These are phyloP conservation scores for Geodia barretti DNA, from an alignment of 37 sponge, comb jelly and placozoan species.

Conservation along the genomic window DNA sequence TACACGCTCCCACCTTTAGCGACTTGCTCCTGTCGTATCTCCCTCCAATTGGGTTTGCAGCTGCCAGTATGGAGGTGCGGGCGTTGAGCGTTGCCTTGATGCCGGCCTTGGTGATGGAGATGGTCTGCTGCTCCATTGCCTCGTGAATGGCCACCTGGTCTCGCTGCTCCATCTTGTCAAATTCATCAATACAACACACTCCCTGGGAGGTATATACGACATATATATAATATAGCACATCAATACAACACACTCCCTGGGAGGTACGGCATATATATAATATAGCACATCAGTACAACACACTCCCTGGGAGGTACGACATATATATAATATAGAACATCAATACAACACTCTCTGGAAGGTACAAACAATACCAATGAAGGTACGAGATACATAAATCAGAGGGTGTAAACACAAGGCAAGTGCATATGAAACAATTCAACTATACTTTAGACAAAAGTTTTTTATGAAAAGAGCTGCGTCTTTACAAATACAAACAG, in stretches of 20 bases:
- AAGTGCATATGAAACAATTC: too few relatives aligned
- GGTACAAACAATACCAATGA: too few relatives aligned
- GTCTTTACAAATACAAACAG: too few relatives aligned
- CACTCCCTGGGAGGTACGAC: slow-evolving; percentile 80
- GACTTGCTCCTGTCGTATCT: slow-evolving; percentile 94
- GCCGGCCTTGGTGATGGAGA: slow-evolving; percentile 99
- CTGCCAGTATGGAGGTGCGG: slow-evolving; percentile 95
- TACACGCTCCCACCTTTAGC: slow-evolving; percentile 66
- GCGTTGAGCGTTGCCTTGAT: slow-evolving; percentile 99
- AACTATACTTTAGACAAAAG: too few relatives aligned
- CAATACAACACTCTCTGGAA: slow-evolving; percentile 92
- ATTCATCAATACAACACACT: slow-evolving; percentile 99
- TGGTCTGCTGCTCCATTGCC: slow-evolving; percentile 99
- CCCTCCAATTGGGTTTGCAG: slow-evolving; percentile 98
- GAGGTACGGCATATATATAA: not conserved
- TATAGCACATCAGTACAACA: slow-evolving; percentile 99
- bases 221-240: too few relatives aligned
- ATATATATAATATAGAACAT: too few relatives aligned
- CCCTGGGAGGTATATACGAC: slow-evolving; percentile 64
- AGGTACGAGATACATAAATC: not conserved
- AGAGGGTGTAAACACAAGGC: slow-evolving; percentile 97
- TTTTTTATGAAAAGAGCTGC: too few relatives aligned
- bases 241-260: slow-evolving; percentile 99
- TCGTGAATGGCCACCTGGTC: slow-evolving; percentile 99
- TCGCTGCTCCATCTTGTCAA: slow-evolving; percentile 98